These are phyloP conservation scores for Staurois parvus DNA, from an alignment of 2,797 vertebrate species.

Conservation along the genomic window DNA sequence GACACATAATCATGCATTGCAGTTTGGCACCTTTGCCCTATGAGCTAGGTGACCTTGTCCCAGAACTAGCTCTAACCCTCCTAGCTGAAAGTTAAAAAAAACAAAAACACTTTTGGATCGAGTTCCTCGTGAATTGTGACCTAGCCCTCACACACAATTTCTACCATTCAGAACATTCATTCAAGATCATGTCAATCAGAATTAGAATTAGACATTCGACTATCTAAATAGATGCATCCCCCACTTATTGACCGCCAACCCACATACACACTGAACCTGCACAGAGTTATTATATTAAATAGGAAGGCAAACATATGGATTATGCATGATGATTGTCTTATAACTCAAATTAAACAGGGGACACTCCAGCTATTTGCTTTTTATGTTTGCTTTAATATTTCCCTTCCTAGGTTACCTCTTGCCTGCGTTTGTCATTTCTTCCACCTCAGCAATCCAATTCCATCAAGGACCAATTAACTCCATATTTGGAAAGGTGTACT, in stretches of 20 bases:
- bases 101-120: too few relatives aligned
- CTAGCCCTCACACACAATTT: too few relatives aligned
- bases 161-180: neutral
- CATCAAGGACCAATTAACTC: neutral
- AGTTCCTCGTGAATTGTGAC: too few relatives aligned
- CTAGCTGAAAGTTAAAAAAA: too few relatives aligned
- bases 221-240: neutral
- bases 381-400: slow-evolving; percentile 47
- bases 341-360: slow-evolving; percentile 43
- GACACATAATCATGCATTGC: too few relatives aligned
- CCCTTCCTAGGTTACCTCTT: slow-evolving; percentile 25
- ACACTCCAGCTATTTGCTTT: slow-evolving; percentile 37
- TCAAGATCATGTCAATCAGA: neutral
- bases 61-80: too few relatives aligned
- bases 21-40: too few relatives aligned
- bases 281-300: neutral
- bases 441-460: neutral
- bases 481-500: neutral
- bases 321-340: slow-evolving; percentile 6
- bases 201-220: neutral
- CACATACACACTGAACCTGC: neutral
- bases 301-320: slow-evolving; percentile 26
- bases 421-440: neutral
- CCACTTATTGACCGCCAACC: slow-evolving; percentile 2
- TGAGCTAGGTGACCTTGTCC: too few relatives aligned